Base-by-base conservation (phyloP, 2,888 invertebrate species). In the Ochropacha duplaris region DNA sequence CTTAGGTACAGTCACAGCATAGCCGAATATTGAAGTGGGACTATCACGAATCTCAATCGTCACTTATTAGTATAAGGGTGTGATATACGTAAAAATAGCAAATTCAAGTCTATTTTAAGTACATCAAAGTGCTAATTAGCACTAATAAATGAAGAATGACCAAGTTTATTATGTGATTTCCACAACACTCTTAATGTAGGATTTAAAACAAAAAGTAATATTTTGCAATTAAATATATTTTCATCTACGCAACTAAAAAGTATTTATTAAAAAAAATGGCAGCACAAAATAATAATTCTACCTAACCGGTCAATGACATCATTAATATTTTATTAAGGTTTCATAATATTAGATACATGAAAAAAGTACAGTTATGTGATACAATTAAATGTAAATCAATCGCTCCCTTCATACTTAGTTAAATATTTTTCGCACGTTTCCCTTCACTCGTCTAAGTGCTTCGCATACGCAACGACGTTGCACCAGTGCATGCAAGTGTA, bases 401-500 rank as follows among this genome's bases (percentile, higher is more conserved):
- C 69, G 77, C 76, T 69, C 67, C 72, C 73, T 76, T 65, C 67
- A 64, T 67, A 62, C 68, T 66, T 66, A 57, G 70, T 68, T 79
- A 71, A 65, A 65, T 66, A 84, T 82, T 79, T 75, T 54, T 52
- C 60, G 76, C 84, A 83, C 86, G 84, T 84, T 61, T 65, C 59
- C 55, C 59, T 59, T 58, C 60, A 56, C 56, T 58, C 65, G 58
- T 56, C 60, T 66, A 68, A 68, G 66, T 69, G 58, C 55, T 57
- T 64, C 70, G 83, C 83, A 83, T 83, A 83, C 79, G 69, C 68
- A 82, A 77, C 65, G 54, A 58, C 68, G 61, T 65, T 76, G 78
- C 75, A 77, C 66, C 68, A 74, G 75, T 76, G 74, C 75, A 84
- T 83, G 79, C 79, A 78, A 81, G 71, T 80, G 78, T 79, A 79